Evolutionary conservation across 1,140 invertebrate species (phyloP).

Genomic region (Ceratitis capitata): DNA sequence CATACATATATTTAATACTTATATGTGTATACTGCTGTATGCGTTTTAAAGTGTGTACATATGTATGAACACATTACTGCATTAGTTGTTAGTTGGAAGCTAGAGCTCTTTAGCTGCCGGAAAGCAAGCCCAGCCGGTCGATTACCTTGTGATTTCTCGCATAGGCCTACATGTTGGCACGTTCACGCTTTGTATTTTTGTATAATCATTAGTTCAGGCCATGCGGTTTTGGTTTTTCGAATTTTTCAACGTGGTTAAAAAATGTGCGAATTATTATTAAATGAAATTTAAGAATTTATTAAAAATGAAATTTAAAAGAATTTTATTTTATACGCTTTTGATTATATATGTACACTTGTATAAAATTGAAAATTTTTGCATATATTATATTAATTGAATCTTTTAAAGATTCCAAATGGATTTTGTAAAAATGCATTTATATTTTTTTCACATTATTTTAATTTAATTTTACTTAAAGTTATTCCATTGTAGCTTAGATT

Average conservation of each 20-base stretch:
- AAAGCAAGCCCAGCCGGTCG: neutral
- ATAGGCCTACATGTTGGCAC: slow-evolving; percentile 21
- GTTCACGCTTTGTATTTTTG: neutral
- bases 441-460: too few relatives aligned
- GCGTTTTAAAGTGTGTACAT: neutral
- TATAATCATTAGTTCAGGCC: neutral
- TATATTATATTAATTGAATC: too few relatives aligned
- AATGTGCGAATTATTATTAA: neutral
- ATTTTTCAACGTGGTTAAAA: neutral
- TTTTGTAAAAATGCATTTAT: too few relatives aligned
- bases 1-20: neutral
- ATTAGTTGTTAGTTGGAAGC: neutral
- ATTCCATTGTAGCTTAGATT: too few relatives aligned
- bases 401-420: too few relatives aligned
- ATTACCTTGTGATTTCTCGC: slow-evolving; percentile 3
- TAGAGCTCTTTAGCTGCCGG: neutral
- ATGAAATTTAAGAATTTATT: too few relatives aligned
- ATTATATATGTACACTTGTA: too few relatives aligned
- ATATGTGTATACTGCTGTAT: neutral
- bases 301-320: too few relatives aligned
- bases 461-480: too few relatives aligned
- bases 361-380: too few relatives aligned
- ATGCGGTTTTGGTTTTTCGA: neutral
- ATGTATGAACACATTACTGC: neutral
- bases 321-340: too few relatives aligned